Evolutionary conservation across 2,888 invertebrate species (phyloP).

Genomic region (Oscheius sp.): DNA sequence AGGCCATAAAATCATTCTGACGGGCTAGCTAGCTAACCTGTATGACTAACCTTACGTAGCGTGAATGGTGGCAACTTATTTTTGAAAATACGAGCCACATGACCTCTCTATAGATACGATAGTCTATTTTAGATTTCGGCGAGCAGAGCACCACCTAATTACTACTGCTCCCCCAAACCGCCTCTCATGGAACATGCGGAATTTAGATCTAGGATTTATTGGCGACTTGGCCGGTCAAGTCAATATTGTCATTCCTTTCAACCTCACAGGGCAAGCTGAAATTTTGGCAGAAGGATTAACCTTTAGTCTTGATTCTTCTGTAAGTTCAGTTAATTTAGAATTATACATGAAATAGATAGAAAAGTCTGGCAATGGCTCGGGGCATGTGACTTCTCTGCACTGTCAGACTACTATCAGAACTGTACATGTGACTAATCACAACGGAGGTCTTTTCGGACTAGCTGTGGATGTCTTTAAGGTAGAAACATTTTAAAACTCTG

Average conservation of each 20-base stretch:
- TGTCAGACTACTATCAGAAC: constrained; percentile 48
- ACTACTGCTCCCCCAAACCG: constrained; percentile 53
- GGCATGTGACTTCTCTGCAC: constrained; percentile 44
- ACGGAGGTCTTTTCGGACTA: constrained; percentile 60
- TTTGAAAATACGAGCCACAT: no score
- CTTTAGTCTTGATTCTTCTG: constrained; percentile 52
- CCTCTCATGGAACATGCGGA: constrained; percentile 55
- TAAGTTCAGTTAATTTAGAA: neutral
- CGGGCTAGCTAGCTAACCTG: no score
- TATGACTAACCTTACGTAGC: no score
- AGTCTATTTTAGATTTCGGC: constrained; percentile 45
- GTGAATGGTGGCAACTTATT: no score
- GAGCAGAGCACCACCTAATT: constrained; percentile 52
- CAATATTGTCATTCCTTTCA: constrained; percentile 59
- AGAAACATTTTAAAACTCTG: no score
- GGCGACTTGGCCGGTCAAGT: constrained; percentile 56
- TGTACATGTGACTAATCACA: constrained; percentile 57
- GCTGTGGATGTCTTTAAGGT: constrained; percentile 59
- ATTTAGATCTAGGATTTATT: constrained; percentile 53
- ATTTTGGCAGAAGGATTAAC: constrained; percentile 56
- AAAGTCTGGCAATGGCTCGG: constrained; percentile 47
- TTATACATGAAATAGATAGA: constrained; percentile 36
- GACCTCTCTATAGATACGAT: no score
- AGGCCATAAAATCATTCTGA: no score
- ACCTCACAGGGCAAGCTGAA: constrained; percentile 58